A percentile compares a stretch with the other conserved stretches of the same genome.
These are phyloP conservation scores for Dermatemys mawii DNA, from an alignment of 2,113 vertebrate species.

Conservation along the genomic window DNA sequence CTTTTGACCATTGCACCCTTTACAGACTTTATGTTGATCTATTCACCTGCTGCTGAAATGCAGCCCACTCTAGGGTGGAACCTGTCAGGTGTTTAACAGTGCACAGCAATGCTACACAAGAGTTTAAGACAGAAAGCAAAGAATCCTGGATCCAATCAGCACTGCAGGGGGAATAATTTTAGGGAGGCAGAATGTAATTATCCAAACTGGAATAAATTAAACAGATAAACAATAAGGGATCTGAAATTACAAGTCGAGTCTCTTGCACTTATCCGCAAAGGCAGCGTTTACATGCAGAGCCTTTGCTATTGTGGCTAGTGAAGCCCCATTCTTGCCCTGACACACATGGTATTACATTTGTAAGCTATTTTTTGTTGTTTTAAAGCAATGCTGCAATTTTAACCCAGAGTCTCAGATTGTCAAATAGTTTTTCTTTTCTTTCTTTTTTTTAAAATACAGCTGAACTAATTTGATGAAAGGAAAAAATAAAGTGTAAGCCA, in stretches of 20 bases:
- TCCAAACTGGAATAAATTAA: not conserved
- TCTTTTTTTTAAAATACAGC: conserved; percentile 72
- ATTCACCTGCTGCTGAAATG: not conserved
- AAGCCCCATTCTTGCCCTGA: not conserved
- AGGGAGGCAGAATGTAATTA: not conserved
- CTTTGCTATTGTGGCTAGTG: not conserved
- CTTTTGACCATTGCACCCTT: not conserved
- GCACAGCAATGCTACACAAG: not conserved
- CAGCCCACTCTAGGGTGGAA: not conserved
- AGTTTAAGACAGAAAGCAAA: fast-evolving
- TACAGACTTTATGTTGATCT: not conserved
- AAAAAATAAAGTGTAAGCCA: conserved; percentile 77
- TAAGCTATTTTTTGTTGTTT: conserved; percentile 58
- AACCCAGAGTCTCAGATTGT: conserved; percentile 60
- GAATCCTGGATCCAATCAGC: not conserved
- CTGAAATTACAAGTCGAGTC: not conserved
- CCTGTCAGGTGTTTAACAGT: fast-evolving
- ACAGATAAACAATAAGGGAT: not conserved
- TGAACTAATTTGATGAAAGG: conserved; percentile 82
- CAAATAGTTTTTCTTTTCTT: conserved; percentile 68
- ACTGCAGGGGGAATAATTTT: not conserved
- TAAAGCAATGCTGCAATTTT: conserved; percentile 50
- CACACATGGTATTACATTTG: not conserved
- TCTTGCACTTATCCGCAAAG: not conserved
- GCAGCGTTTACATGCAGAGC: not conserved